Base-by-base conservation (phyloP, 2,113 vertebrate species). In the Python bivittatus region DNA sequence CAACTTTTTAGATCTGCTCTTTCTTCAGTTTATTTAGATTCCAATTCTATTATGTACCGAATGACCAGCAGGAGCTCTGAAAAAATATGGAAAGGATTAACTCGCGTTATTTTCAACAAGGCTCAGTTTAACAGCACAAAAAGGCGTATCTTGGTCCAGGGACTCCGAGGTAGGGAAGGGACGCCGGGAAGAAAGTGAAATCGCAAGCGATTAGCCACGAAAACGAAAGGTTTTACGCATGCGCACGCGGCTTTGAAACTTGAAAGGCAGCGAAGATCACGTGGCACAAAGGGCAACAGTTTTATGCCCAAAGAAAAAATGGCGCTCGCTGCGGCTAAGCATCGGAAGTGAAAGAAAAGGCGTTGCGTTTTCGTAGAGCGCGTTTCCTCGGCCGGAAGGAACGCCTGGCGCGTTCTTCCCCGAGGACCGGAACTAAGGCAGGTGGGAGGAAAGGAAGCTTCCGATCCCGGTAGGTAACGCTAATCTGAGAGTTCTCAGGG, bases 281-380 rank as follows among this genome's bases (percentile, higher is more conserved):
- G 22, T 72, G 25, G 13, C 1, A 3, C 3, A 13, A 60, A 0
- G 4, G 6, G 0, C 12, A 29, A 12, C 6, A 1, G 12, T 3
- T 33, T 4, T 38, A 0, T 54, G 87, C 72, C 87, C 72, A 60
- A 8, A 53, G 10, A 44, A 53, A 89, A 92, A 22, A 91, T 91
- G 91, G 91, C n/a, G 42, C 0, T 61, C 3, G n/a, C 13, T 2
- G 12, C 5, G 25, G 6, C 7, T 23, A 33, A 8, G 60, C 12
- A 4, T 6, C 42, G 85, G 48, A 42, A 54, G n/a, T 25, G 6
- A 23, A 60, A 20, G 4, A n/a, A 85, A 53, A 48, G 0, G 23
- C 23, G 48, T 7, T 11, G 44, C 48, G 0, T 1, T 8, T 1
- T 2, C 25, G 23, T 9, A 17, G 27, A 79, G 13, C 54, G 90